phyloP scores from a whole-genome alignment of 2,113 vertebrate genomes.

The Eclectus roratus region DNA sequence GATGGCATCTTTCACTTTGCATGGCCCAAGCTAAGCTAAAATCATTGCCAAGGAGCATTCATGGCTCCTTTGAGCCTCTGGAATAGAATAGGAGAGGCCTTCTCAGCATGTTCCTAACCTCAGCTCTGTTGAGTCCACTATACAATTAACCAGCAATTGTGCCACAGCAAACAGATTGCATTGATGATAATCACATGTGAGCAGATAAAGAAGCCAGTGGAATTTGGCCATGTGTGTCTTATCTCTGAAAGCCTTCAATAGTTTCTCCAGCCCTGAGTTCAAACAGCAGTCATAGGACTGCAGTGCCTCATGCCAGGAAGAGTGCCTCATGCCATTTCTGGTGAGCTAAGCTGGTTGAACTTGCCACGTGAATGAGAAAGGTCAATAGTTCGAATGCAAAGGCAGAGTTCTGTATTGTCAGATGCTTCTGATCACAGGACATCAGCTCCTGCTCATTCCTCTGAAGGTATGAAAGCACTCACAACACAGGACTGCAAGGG shows the following conservation, averaged over 20 bases:
- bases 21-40: neutral
- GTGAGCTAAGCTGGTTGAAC: neutral
- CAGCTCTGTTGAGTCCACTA: neutral
- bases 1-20: neutral
- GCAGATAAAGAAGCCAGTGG: neutral
- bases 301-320: neutral
- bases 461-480: neutral
- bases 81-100: neutral
- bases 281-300: neutral
- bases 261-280: neutral
- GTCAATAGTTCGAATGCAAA: neutral
- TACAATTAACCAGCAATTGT: neutral
- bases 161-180: neutral
- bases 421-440: neutral
- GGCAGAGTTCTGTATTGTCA: neutral
- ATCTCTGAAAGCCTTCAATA: neutral
- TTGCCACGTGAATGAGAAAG: neutral
- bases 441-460: neutral
- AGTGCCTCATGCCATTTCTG: neutral
- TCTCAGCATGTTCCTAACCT: neutral
- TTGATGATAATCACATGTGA: conserved; percentile 47
- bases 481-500: accelerated
- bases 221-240: neutral
- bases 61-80: neutral
- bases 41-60: neutral